phyloP scores from a whole-genome alignment of 2,797 vertebrate species.

The Oreochromis mossambicus region DNA sequence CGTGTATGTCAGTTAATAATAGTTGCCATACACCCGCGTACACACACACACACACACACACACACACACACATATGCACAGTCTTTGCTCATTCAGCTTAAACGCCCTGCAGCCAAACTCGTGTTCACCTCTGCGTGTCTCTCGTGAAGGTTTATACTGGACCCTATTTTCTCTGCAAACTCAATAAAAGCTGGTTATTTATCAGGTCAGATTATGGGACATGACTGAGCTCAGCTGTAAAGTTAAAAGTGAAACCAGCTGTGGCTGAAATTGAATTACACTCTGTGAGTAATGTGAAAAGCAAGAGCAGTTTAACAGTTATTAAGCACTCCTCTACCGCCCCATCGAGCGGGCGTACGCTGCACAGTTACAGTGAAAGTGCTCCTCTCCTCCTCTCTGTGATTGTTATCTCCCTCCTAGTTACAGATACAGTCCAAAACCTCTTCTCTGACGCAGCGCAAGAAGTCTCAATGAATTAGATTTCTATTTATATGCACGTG shows the following conservation, averaged over 20 bases:
- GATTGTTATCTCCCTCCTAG: background rate
- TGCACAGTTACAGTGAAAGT: background rate
- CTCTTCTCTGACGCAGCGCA: background rate
- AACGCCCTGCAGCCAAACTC: slow-evolving; percentile 48
- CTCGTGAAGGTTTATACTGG: slow-evolving; percentile 66
- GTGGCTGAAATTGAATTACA: slow-evolving; percentile 76
- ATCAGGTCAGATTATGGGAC: slow-evolving; percentile 76
- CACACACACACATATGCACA: background rate
- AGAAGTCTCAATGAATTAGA: background rate
- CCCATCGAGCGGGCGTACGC: slow-evolving; percentile 12
- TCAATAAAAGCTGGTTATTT: slow-evolving; percentile 80
- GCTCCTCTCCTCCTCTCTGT: background rate
- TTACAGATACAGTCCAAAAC: background rate
- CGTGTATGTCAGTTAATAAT: slow-evolving; percentile 29
- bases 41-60: background rate
- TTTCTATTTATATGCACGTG: background rate
- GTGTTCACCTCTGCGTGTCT: slow-evolving; percentile 38
- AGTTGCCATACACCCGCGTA: background rate
- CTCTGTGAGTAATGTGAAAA: slow-evolving; percentile 73
- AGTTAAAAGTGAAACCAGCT: slow-evolving; percentile 80
- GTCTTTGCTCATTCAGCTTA: background rate
- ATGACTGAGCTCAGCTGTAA: slow-evolving; percentile 76
- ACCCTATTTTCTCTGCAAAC: slow-evolving; percentile 79
- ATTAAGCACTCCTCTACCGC: slow-evolving; percentile 53
- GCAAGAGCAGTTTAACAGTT: slow-evolving; percentile 76